Evolutionary conservation across 2,113 vertebrate species (phyloP), one percentile per base, ranked within the genome.

Genomic region (Eclectus roratus): DNA sequence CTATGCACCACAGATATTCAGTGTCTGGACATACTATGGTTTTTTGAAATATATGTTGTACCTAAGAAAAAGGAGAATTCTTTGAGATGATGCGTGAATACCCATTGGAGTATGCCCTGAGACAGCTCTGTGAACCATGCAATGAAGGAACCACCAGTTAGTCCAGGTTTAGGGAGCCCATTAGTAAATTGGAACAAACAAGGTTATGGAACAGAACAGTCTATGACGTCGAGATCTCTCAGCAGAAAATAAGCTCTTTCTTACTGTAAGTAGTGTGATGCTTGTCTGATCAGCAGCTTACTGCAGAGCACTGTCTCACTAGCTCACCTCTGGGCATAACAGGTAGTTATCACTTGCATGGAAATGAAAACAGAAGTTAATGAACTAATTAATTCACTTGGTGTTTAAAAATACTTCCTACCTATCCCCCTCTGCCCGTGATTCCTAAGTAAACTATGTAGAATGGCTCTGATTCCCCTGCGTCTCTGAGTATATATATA

Each of bases 331-430:
- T 80, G 72, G 63, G 46, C 47, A 33, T 58, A 55, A 58, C 78
- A 89, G 29, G 66, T 28, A 91, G 17, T 63, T 17, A 13, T 84
- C 56, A 84, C 81, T 94, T 80, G 33, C 35, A 52, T 37, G 69
- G 69, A 88, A 96, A 94, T 55, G 53, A 95, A 93, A 95, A 79
- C 55, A 88, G 76, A 86, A 74, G 29, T 88, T 91, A 84, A 83
- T 66, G 46, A 83, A 77, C 33, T 78, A 89, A 90, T 91, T 96
- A 73, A 91, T 93, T 90, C 80, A 64, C 35, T 78, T 52, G 31
- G 55, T 47, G 33, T 90, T 84, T 95, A 49, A 95, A 94, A 88
- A 64, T 55, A 55, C 35, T 37, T 80, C 64, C 39, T 85, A 89
- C 58, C 46, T 66, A 66, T 33, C 17, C 39, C 52, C 44, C 21